Evolutionary conservation across 2,113 vertebrate genomes (phyloP).

Genomic region (Ascaphus truei): DNA sequence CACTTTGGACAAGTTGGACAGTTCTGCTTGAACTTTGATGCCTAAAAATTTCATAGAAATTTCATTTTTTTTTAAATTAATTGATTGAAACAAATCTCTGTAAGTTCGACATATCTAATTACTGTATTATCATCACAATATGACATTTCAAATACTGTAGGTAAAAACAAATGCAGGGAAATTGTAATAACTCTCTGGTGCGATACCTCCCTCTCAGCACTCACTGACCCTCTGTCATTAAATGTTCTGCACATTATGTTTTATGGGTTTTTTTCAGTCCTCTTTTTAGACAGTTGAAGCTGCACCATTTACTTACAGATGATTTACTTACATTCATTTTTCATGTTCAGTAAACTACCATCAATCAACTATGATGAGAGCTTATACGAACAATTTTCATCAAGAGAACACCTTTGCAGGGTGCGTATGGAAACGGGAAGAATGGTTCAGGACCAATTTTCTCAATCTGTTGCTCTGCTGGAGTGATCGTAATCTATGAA

Average conservation of each 20-base stretch:
- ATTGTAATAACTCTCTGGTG: too few relatives aligned
- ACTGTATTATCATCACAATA: too few relatives aligned
- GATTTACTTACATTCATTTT: constrained; percentile 41
- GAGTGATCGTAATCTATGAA: constrained; percentile 43
- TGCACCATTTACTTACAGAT: constrained; percentile 28
- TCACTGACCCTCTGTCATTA: background rate
- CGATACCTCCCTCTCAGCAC: background rate
- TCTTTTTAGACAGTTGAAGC: constrained; percentile 23
- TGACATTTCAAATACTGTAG: too few relatives aligned
- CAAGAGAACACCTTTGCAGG: constrained; percentile 41
- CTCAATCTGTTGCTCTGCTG: constrained; percentile 43
- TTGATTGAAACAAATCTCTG: too few relatives aligned
- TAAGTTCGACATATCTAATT: too few relatives aligned
- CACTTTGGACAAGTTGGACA: too few relatives aligned
- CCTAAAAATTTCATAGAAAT: too few relatives aligned
- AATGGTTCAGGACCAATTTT: constrained; percentile 41
- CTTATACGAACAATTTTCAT: constrained; percentile 42
- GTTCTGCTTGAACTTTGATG: too few relatives aligned
- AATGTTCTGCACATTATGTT: constrained; percentile 1
- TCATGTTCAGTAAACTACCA: constrained; percentile 27
- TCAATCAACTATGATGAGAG: constrained; percentile 41
- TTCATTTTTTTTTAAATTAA: too few relatives aligned
- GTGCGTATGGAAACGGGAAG: constrained; percentile 34
- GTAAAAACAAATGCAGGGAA: too few relatives aligned
- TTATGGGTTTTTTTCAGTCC: constrained; percentile 18